These are phyloP conservation scores for Heliocidaris erythrogramma DNA, from an alignment of 35 echinoderm and acorn worm genomes.

Conservation along the genomic window DNA sequence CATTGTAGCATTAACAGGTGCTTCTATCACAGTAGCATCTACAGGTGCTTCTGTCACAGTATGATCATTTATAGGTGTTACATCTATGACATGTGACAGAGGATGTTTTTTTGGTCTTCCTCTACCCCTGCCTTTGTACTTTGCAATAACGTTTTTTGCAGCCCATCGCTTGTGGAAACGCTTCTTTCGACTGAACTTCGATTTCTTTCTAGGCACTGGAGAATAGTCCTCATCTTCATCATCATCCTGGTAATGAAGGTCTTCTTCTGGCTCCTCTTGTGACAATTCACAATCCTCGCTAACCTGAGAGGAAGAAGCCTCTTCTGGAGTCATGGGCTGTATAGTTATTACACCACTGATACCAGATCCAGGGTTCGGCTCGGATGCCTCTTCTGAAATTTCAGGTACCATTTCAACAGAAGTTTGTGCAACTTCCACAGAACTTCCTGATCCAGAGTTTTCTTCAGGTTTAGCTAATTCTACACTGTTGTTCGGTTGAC, in stretches of 20 bases:
- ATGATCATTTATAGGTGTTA: not conserved
- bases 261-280: slow-evolving; percentile 25
- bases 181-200: not conserved
- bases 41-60: not conserved
- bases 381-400: not conserved
- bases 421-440: not conserved
- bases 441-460: not conserved
- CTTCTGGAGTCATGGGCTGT: not conserved
- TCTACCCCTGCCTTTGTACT: slow-evolving; percentile 29
- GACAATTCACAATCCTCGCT: not conserved
- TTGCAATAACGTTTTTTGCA: slow-evolving; percentile 25
- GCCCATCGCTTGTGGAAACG: slow-evolving; percentile 41
- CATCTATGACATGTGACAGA: not conserved
- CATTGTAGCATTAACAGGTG: not conserved
- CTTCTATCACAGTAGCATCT: not conserved
- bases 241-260: slow-evolving; percentile 19
- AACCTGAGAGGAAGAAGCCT: not conserved
- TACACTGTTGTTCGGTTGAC: not conserved
- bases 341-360: not conserved
- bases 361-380: not conserved
- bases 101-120: not conserved
- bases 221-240: slow-evolving; percentile 50
- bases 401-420: not conserved
- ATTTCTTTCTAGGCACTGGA: slow-evolving; percentile 33
- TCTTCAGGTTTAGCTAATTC: not conserved